Base-by-base conservation (phyloP, 1,140 invertebrate species). In the Listronotus bonariensis region DNA sequence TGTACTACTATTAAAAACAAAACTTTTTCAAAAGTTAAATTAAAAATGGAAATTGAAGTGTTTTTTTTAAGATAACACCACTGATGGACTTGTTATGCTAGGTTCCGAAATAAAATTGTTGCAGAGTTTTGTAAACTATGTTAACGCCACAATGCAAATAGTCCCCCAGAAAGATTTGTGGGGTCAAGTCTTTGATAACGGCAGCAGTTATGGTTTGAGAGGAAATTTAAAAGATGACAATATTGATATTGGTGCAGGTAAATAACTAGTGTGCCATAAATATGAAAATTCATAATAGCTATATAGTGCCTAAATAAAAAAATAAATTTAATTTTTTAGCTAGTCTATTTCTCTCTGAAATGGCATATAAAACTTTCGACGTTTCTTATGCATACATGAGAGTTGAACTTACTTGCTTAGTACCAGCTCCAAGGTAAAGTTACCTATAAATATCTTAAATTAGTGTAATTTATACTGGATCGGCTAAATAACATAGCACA, bases 261-360 rank as follows among this genome's bases (percentile, higher is more conserved):
- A 40, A 46, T 49, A 32, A 1, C 36, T 18, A 60, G 9, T 49
- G 32, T 43, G 20, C 5, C 20, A 3, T 5, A 26, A 26, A 26
- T 26, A 5, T 26, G n/a, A n/a, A n/a, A n/a, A n/a, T n/a, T n/a
- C n/a, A 26, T 26, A 5, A 26, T 26, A 26, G 2, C 1, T 26
- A 26, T 26, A 26, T 26, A 3, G 20, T 1, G n/a, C n/a, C n/a
- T n/a, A n/a, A n/a, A n/a, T n/a, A n/a, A n/a, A n/a, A n/a, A n/a
- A n/a, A n/a, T n/a, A n/a, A n/a, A 26, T 63, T 52, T 58, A 48
- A 60, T 68, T 53, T 79, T 81, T 20, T 63, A 81, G 83, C 78
- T 66, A 83, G 84, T 17, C 70, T 86, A 2, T 86, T 85, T 74
- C 80, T 83, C 6, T 86, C 84, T 84, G 81, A 81, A 65, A 77